Base-by-base conservation (phyloP, 2,888 invertebrate species). In the Eupithecia exiguata region DNA sequence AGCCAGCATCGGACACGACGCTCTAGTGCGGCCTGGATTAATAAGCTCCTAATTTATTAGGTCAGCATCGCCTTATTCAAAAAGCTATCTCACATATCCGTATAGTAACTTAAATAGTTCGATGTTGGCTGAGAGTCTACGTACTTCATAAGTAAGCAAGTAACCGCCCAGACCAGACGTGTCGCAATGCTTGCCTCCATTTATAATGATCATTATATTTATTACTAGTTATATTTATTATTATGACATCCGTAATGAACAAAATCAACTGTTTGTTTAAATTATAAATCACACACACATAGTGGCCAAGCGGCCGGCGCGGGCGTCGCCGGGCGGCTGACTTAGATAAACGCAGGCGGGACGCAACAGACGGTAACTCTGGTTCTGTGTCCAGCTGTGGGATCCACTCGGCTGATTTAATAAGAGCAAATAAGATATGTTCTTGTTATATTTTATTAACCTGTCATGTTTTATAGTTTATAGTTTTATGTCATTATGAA, bases 21-120 rank as follows among this genome's bases (percentile, higher is more conserved):
- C 62, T 63, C 75, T 65, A 70, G 63, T 69, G n/a, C 66, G 40
- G 65, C 72, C 72, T 69, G 68, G 65, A 46, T 75, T 73, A 72
- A 71, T 68, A 73, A 75, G 70, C 72, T 70, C 46, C 40, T 7
- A 49, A 73, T 73, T 66, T 75, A 73, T 75, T 61, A 63, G 43
- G 30, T 14, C 66, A 40, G 35, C 6, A 35, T 67, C 62, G 67
- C 66, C 68, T 74, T 21, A 36, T 70, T 70, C 36, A 58, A 43
- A n/a, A 36, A 30, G 18, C 61, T 36, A 18, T 53, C n/a, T 10
- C 18, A 35, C 35, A 16, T 62, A 62, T 18, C 35, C 16, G 30
- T 30, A 30, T 30, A 30, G 16, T 62, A 14, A 25, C 30, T 5
- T 21, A 6, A 62, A 18, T 49, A 49, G 12, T 49, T 49, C 49